Percentiles rank a stretch among this genome's conserved stretches.
Conservation (phyloP, 2,888 invertebrate genomes). For the Exephanes ischioxanthus region DNA sequence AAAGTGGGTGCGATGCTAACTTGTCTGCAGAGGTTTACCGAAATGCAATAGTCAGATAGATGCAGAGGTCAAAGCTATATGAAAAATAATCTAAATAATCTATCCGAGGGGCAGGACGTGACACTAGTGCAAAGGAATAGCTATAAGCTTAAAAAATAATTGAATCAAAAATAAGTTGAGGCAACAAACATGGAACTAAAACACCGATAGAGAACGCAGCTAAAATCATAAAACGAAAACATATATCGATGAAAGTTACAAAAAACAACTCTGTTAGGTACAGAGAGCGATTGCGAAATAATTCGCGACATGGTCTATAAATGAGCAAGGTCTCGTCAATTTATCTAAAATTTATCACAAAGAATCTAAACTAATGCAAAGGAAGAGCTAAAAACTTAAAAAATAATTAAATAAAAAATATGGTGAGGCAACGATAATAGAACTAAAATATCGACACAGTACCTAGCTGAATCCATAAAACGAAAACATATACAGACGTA, state of each 20-base stretch:
- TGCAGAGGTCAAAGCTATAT: background rate
- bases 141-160: no score
- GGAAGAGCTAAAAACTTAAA: background rate
- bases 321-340: constrained; percentile 47
- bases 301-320: constrained; percentile 32
- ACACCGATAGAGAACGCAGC: background rate
- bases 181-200: background rate
- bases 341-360: background rate
- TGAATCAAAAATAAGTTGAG: background rate
- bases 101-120: no score
- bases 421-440: background rate
- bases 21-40: background rate
- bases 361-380: background rate
- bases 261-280: background rate
- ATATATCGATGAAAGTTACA: no score
- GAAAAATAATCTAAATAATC: no score
- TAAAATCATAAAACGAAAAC: no score
- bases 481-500: no score
- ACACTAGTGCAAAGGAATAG: no score
- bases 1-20: background rate
- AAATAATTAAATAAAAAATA: background rate
- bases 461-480: background rate
- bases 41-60: background rate
- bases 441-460: background rate
- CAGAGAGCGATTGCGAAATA: constrained; percentile 36